These are phyloP conservation scores for Cossypha dichroa DNA, from an alignment of 2,797 vertebrate genomes.

Conservation along the genomic window DNA sequence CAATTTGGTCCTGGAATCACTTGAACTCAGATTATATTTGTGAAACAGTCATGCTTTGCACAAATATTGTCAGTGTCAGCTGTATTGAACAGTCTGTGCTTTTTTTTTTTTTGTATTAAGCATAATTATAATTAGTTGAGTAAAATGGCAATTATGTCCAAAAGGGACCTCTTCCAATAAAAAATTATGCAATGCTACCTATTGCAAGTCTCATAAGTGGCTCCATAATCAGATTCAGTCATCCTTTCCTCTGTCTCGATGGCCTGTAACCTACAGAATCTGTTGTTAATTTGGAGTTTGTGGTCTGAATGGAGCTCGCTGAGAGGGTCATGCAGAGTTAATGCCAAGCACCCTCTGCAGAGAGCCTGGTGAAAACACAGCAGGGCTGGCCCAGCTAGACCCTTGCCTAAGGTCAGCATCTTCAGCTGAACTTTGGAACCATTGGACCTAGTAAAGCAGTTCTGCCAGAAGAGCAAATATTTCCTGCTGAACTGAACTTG, in stretches of 20 bases:
- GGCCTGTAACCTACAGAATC: constrained; percentile 15
- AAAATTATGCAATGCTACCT: constrained; percentile 17
- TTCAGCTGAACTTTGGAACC: neutral
- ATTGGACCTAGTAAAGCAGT: neutral
- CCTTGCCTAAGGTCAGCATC: neutral
- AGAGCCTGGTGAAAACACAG: neutral
- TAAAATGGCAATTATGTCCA: constrained; percentile 28
- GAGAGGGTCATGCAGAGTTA: neutral
- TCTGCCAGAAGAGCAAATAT: neutral
- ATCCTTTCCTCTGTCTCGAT: neutral
- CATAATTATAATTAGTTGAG: constrained; percentile 38
- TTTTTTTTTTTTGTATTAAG: neutral
- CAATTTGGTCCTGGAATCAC: constrained; percentile 37
- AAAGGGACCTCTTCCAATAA: constrained; percentile 7
- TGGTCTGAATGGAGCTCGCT: neutral
- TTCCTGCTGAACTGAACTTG: neutral
- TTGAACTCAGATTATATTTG: constrained; percentile 28
- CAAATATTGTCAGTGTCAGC: constrained; percentile 46
- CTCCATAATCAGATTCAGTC: constrained; percentile 19
- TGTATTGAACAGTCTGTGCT: neutral
- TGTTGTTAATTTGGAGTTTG: constrained; percentile 36
- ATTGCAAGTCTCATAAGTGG: neutral
- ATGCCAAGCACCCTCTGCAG: neutral
- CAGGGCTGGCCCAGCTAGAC: neutral
- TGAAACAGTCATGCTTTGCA: constrained; percentile 9